phyloP scores from a whole-genome alignment of 2,888 invertebrate species.

The Andrena camellia region DNA sequence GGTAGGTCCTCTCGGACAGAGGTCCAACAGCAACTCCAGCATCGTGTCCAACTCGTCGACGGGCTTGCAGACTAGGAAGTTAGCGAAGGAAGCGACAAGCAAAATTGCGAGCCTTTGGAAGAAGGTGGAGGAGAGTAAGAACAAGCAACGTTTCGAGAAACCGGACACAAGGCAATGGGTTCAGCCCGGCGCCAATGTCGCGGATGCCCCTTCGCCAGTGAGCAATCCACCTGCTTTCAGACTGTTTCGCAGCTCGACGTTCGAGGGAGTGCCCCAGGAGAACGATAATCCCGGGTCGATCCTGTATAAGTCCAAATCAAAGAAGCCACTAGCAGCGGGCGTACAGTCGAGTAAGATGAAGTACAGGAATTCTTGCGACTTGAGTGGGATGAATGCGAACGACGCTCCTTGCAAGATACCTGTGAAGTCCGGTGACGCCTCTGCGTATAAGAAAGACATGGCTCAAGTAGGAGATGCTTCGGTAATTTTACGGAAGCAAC shows the following conservation, averaged over 20 bases:
- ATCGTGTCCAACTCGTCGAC: constrained; percentile 81
- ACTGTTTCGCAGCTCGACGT: constrained; percentile 88
- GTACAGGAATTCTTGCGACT: constrained; percentile 81
- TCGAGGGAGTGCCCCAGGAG: constrained; percentile 86
- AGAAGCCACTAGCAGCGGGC: constrained; percentile 44
- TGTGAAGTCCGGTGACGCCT: constrained; percentile 70
- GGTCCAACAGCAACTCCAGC: constrained; percentile 88
- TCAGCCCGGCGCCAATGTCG: constrained; percentile 75
- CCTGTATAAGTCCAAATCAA: constrained; percentile 59
- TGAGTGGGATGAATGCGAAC: constrained; percentile 75
- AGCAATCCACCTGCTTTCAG: constrained; percentile 70
- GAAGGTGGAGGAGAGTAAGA: constrained; percentile 90
- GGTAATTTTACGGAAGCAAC: constrained; percentile 74
- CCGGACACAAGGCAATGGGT: constrained; percentile 89
- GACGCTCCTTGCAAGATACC: constrained; percentile 79
- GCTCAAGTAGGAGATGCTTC: constrained; percentile 63
- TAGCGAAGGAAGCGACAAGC: constrained; percentile 89
- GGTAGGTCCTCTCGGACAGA: constrained; percentile 72
- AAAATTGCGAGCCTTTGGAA: constrained; percentile 94
- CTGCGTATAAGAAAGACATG: constrained; percentile 44
- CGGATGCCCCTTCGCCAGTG: constrained; percentile 40
- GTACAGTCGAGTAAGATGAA: constrained; percentile 62
- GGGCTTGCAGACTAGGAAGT: constrained; percentile 79
- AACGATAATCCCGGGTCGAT: constrained; percentile 42
- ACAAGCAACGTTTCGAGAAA: constrained; percentile 86